Evolutionary conservation across 2,113 vertebrate genomes (phyloP).

Genomic region (Urocynchramus pylzowi): DNA sequence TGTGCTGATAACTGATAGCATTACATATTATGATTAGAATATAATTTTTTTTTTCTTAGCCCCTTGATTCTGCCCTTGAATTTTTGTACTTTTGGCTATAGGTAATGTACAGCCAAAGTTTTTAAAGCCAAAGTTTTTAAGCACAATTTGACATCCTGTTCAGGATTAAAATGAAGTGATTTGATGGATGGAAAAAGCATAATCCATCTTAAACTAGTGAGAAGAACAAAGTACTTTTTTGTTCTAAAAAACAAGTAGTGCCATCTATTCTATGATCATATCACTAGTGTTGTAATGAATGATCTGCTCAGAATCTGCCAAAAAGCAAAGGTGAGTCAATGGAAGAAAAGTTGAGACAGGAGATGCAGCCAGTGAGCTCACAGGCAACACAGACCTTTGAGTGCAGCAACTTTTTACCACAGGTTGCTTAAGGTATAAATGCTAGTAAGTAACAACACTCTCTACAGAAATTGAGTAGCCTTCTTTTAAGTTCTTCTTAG

Average conservation of each 20-base stretch:
- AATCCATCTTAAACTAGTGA: background rate
- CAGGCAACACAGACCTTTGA: background rate
- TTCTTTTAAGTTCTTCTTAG: background rate
- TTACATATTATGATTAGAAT: background rate
- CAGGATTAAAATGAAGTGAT: background rate
- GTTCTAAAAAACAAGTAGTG: background rate
- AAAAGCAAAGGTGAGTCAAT: conserved; percentile 1
- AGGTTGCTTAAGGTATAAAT: background rate
- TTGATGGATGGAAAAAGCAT: background rate
- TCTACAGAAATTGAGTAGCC: background rate
- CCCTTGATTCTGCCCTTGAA: background rate
- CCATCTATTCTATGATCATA: background rate
- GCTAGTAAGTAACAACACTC: background rate
- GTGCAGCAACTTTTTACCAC: background rate
- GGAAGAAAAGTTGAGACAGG: background rate
- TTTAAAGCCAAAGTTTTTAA: background rate
- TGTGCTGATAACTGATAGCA: background rate
- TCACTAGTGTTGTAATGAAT: background rate
- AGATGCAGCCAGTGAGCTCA: background rate
- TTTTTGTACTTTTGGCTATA: background rate
- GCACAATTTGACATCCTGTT: background rate
- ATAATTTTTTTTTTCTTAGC: background rate
- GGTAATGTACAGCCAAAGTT: background rate
- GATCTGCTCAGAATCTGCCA: background rate
- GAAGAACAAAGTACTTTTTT: background rate